These are phyloP conservation scores for Liparis tanakae DNA, from an alignment of 2,797 vertebrate genomes.

Conservation along the genomic window DNA sequence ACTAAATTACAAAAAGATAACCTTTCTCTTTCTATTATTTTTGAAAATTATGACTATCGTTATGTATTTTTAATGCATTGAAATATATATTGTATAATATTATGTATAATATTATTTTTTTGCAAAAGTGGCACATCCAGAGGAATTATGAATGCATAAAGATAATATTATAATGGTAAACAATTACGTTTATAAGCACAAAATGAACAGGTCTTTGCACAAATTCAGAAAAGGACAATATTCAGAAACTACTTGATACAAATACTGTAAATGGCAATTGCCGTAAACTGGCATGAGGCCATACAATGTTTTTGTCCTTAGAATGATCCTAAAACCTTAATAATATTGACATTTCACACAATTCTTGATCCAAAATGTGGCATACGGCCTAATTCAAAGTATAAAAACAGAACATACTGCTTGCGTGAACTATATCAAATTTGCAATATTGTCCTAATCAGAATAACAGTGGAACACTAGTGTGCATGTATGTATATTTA, in stretches of 20 bases:
- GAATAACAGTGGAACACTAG: neutral
- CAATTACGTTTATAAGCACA: neutral
- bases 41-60: neutral
- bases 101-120: neutral
- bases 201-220: neutral
- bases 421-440: neutral
- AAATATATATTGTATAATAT: constrained; percentile 14
- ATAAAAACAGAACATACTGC: neutral
- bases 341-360: neutral
- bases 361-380: too few species aligned
- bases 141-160: neutral
- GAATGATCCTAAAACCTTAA: neutral
- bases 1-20: neutral
- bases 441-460: neutral
- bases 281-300: neutral
- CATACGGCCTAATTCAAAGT: neutral
- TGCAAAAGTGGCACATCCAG: neutral
- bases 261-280: neutral
- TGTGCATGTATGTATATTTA: neutral
- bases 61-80: neutral
- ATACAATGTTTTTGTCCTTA: neutral
- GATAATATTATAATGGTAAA: neutral
- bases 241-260: neutral
- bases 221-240: neutral
- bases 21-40: neutral